phyloP scores from a whole-genome alignment of 35 echinoderm and acorn worm genomes.

The Ophiothrix spiculata region DNA sequence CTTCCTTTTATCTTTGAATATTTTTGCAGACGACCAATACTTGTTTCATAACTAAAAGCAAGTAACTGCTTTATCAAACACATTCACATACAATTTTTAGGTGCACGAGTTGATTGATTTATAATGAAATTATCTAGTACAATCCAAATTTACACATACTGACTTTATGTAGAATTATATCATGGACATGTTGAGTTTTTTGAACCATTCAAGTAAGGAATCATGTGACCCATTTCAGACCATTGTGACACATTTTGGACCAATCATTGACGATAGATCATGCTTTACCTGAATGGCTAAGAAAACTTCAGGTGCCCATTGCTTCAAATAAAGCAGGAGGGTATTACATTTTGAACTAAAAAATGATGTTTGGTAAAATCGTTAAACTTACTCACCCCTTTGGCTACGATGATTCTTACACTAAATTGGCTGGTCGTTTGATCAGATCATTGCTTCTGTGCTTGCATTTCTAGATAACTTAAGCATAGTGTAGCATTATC shows the following conservation, averaged over 20 bases:
- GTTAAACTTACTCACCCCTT: neutral
- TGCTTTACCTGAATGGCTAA: neutral
- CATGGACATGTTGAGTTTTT: neutral
- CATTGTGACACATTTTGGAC: neutral
- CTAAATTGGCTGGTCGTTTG: too few species aligned
- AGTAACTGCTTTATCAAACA: neutral
- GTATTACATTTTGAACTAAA: neutral
- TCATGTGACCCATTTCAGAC: neutral
- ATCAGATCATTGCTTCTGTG: too few species aligned
- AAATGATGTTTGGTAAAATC: neutral
- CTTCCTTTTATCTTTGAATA: neutral
- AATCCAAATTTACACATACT: too few species aligned
- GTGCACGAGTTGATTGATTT: too few species aligned
- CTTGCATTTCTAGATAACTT: too few species aligned
- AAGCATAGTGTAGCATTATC: too few species aligned
- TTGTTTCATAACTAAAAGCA: neutral
- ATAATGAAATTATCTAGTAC: too few species aligned
- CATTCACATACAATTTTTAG: too few species aligned
- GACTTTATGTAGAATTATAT: neutral
- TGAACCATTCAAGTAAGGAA: neutral
- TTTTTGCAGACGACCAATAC: neutral
- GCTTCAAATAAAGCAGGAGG: too few species aligned
- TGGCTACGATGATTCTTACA: too few species aligned
- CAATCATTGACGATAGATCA: neutral
- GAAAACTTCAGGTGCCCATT: too few species aligned